phyloP scores from a whole-genome alignment of 2,113 vertebrate genomes.

The Dermatemys mawii region DNA sequence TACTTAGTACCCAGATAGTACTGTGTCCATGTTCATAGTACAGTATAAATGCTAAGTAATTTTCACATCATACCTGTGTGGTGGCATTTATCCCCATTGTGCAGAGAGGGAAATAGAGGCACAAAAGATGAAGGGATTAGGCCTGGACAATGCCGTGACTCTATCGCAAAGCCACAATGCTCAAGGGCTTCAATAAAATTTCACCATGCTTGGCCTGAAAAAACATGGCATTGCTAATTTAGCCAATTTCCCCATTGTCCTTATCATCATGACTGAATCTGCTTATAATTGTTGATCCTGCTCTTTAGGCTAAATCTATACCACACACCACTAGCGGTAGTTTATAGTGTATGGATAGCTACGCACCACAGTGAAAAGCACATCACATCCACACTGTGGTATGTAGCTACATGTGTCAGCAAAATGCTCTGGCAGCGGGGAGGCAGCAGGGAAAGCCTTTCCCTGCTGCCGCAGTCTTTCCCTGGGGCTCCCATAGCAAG shows the following conservation, averaged over 20 bases:
- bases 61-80: neutral
- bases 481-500: neutral
- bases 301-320: too few relatives aligned
- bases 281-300: too few relatives aligned
- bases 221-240: neutral
- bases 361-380: too few relatives aligned
- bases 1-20: neutral
- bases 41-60: neutral
- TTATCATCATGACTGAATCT: too few relatives aligned
- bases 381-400: too few relatives aligned
- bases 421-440: too few relatives aligned
- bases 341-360: too few relatives aligned
- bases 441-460: too few relatives aligned
- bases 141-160: accelerated
- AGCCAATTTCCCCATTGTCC: neutral
- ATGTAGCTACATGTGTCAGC: too few relatives aligned
- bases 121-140: neutral
- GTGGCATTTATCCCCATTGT: neutral
- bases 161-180: neutral
- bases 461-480: too few relatives aligned
- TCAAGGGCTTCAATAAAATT: neutral
- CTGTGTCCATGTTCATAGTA: neutral
- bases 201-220: neutral
- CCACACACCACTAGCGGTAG: too few relatives aligned
- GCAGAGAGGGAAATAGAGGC: neutral